Conservation (phyloP, 2,797 vertebrate species). For the Avahi laniger region DNA sequence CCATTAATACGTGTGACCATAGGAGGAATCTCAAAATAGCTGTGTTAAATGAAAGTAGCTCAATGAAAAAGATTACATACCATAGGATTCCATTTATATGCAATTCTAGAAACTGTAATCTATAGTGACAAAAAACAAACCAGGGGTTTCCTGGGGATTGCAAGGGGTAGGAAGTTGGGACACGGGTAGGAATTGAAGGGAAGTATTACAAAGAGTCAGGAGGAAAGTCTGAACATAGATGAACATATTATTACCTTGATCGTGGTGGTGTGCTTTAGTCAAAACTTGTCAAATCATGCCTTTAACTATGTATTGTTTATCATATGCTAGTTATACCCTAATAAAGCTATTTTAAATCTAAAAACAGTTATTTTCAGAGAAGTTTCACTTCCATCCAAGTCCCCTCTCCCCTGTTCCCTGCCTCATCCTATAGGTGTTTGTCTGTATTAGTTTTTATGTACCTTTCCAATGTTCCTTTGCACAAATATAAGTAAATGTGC, state of each 20-base stretch:
- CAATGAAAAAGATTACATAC: background rate
- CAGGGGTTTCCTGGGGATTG: background rate
- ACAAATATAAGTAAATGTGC: background rate
- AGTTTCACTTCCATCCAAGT: background rate
- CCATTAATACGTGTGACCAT: background rate
- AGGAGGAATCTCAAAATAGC: background rate
- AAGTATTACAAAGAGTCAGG: background rate
- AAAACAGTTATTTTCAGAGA: background rate
- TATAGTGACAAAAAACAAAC: background rate
- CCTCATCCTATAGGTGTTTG: background rate
- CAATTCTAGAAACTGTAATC: background rate
- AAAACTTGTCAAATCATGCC: background rate
- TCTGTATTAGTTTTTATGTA: background rate
- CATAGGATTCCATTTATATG: background rate
- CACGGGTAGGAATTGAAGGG: background rate
- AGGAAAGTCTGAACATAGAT: background rate
- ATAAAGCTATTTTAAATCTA: background rate
- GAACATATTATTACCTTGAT: background rate
- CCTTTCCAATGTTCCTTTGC: background rate
- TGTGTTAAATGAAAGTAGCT: background rate
- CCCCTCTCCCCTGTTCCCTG: background rate
- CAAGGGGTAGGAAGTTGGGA: accelerated
- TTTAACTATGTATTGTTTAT: background rate
- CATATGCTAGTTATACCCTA: background rate
- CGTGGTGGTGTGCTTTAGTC: background rate